A percentile compares a stretch with the other conserved stretches of the same genome.
Conservation (phyloP, 2,888 invertebrate genomes). For the Serrognathus titanus region DNA sequence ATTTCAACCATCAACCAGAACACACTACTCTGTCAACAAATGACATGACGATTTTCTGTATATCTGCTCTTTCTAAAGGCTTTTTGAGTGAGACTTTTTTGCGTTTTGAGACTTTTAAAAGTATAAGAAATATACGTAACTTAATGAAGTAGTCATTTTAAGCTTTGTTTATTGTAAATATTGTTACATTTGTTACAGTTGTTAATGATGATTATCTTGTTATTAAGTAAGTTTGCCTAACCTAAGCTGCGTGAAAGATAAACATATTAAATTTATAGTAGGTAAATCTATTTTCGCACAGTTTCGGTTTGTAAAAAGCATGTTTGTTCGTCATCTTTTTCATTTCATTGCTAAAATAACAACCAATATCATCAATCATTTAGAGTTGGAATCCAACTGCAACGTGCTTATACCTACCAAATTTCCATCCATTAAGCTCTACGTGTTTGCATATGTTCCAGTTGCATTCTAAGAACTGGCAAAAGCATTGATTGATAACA, state of each 20-base stretch:
- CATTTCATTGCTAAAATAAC: too few species aligned
- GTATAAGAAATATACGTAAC: constrained; percentile 18
- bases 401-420: constrained; percentile 15
- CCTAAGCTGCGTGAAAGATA: too few species aligned
- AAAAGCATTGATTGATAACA: too few species aligned
- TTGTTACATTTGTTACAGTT: constrained; percentile 6
- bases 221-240: neutral
- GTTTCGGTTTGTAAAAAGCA: too few species aligned
- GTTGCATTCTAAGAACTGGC: constrained; percentile 21
- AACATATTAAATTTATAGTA: too few species aligned
- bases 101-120: constrained; percentile 3
- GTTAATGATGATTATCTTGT: neutral
- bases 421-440: constrained; percentile 30
- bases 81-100: constrained; percentile 34
- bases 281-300: too few species aligned
- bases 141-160: constrained; percentile 1
- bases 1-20: constrained; percentile 27
- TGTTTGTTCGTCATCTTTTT: too few species aligned
- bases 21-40: constrained; percentile 1
- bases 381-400: constrained; percentile 11
- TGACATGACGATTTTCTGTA: constrained; percentile 4
- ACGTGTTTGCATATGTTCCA: constrained; percentile 37
- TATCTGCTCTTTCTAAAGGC: constrained; percentile 33
- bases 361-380: too few species aligned
- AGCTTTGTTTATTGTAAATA: constrained; percentile 12